Conservation (phyloP, 2,888 invertebrate genomes). For the Nemotelus pantherinus region DNA sequence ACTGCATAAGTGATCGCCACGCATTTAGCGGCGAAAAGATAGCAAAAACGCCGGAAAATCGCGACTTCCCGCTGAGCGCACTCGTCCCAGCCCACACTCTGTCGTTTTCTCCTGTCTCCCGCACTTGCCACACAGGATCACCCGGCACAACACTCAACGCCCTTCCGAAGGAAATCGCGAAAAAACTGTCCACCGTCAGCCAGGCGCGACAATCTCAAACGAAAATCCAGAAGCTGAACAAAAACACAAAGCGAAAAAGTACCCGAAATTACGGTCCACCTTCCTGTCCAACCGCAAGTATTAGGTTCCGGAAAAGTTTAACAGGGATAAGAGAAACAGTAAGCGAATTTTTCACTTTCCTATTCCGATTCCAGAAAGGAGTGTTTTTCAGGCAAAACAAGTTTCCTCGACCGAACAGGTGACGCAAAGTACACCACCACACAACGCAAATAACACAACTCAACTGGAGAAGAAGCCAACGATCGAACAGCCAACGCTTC, state of each 20-base stretch:
- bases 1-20: not conserved
- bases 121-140: slow-evolving; percentile 5
- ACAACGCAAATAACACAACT: slow-evolving; percentile 41
- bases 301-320: not conserved
- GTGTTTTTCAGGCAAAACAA: not conserved
- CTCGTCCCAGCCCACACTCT: not conserved
- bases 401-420: slow-evolving; percentile 10
- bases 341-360: not conserved
- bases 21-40: not conserved
- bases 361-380: too few species aligned
- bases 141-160: not conserved
- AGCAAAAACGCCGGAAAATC: not conserved
- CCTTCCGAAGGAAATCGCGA: not conserved
- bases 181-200: slow-evolving; percentile 6
- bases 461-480: slow-evolving; percentile 22
- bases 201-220: not conserved
- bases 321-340: not conserved
- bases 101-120: not conserved
- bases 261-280: slow-evolving; percentile 2
- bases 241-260: not conserved
- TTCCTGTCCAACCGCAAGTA: slow-evolving; percentile 29
- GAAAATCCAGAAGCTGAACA: not conserved
- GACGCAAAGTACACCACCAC: slow-evolving; percentile 20
- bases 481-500: not conserved
- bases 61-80: slow-evolving; percentile 9